Conservation (phyloP, 2,113 vertebrate genomes). For the Lichenostomus cassidix region DNA sequence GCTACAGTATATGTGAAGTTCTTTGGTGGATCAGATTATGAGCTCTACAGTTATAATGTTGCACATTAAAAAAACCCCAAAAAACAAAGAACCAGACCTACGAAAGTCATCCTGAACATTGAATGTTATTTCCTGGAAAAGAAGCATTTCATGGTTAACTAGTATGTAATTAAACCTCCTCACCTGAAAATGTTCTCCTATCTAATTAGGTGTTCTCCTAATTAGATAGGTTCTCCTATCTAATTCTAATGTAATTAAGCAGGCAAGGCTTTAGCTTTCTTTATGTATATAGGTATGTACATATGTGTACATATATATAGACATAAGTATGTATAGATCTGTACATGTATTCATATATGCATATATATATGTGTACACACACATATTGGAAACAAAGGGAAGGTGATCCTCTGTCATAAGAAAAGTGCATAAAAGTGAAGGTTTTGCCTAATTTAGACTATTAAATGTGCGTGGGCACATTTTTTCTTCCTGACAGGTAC, state of each 20-base stretch:
- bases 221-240: background rate
- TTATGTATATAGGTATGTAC: too few species aligned
- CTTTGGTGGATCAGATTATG: background rate
- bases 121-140: background rate
- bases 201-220: background rate
- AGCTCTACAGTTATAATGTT: background rate
- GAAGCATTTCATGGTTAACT: background rate
- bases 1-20: background rate
- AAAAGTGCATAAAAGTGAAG: background rate
- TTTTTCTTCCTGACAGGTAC: background rate
- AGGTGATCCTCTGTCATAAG: background rate
- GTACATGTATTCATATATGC: too few species aligned
- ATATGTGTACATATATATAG: background rate
- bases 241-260: background rate
- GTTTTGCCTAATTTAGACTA: background rate
- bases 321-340: background rate
- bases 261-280: background rate
- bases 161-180: background rate
- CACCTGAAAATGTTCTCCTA: background rate
- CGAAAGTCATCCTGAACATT: fast-evolving
- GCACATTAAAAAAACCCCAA: background rate
- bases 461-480: fast-evolving
- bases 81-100: too few species aligned
- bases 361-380: fast-evolving
- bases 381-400: background rate